phyloP scores from a whole-genome alignment of 2,888 invertebrate species.

The Ctena decussata region DNA sequence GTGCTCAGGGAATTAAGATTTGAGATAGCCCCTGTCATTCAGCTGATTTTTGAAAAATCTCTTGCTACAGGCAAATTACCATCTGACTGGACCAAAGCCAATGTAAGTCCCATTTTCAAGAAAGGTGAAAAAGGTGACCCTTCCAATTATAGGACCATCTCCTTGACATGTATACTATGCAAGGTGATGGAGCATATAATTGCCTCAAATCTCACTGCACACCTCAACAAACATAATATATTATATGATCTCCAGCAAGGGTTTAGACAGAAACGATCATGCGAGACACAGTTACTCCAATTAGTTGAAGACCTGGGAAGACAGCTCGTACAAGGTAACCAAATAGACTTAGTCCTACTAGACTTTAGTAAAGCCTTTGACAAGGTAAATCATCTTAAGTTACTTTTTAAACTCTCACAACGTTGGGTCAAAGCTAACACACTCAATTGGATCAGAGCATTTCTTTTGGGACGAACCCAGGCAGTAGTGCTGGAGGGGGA shows the following conservation, averaged over 20 bases:
- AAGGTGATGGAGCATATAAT: conserved; percentile 29
- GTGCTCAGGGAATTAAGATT: background rate
- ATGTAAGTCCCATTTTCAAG: conserved; percentile 11
- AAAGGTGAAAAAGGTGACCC: conserved; percentile 25
- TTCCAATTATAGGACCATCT: conserved; percentile 26
- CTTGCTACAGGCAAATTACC: background rate
- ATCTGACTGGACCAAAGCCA: conserved; percentile 20
- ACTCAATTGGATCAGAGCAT: too few species aligned
- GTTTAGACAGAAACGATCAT: conserved; percentile 24
- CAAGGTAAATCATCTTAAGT: too few species aligned
- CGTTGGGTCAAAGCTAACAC: too few species aligned
- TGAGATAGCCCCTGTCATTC: background rate
- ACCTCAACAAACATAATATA: conserved; percentile 19
- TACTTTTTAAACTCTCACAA: too few species aligned
- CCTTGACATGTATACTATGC: conserved; percentile 25
- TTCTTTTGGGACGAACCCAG: too few species aligned
- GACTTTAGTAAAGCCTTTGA: too few species aligned
- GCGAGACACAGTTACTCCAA: conserved; percentile 33
- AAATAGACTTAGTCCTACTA: too few species aligned
- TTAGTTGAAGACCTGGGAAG: too few species aligned
- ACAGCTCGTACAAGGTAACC: too few species aligned
- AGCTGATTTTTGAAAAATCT: background rate
- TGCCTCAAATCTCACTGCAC: conserved; percentile 20
- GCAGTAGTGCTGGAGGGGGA: too few species aligned
- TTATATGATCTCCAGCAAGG: conserved; percentile 29